Percentiles rank a stretch among this genome's conserved stretches.
These are phyloP conservation scores for Tetrapedia diversipes DNA, from an alignment of 2,888 invertebrate species.

Conservation along the genomic window DNA sequence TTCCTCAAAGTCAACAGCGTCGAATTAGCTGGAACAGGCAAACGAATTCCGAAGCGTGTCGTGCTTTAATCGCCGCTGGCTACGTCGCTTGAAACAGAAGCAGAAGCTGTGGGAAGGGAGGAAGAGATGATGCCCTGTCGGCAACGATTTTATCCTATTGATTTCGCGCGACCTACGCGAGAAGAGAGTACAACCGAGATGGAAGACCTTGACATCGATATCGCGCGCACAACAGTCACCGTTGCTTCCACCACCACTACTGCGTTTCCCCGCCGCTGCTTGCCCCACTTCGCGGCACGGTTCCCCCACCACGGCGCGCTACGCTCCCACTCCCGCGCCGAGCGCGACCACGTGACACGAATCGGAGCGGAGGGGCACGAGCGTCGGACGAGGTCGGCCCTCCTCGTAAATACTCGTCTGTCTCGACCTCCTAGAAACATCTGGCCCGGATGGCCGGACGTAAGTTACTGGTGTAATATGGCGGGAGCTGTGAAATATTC, in stretches of 20 bases:
- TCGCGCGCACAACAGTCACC: conserved; percentile 72
- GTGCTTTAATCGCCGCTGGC: conserved; percentile 24
- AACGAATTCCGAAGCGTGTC: conserved; percentile 24
- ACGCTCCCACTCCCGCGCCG: background rate
- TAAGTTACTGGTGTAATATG: conserved; percentile 76
- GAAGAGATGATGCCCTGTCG: conserved; percentile 56
- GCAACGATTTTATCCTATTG: conserved; percentile 79
- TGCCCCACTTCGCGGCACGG: conserved; percentile 44
- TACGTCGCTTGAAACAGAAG: conserved; percentile 7
- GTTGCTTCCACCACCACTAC: conserved; percentile 21
- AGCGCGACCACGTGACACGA: conserved; percentile 55
- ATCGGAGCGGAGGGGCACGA: conserved; percentile 42
- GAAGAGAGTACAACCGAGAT: conserved; percentile 76
- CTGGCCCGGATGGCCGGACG: conserved; percentile 69
- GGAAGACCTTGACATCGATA: conserved; percentile 80
- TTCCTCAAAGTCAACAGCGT: background rate
- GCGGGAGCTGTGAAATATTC: conserved; percentile 72
- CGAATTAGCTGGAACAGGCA: background rate
- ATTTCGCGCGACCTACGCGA: conserved; percentile 80
- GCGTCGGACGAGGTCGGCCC: conserved; percentile 53
- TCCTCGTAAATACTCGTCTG: conserved; percentile 61
- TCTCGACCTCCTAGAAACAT: conserved; percentile 68
- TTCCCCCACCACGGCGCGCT: conserved; percentile 37
- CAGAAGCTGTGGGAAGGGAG: conserved; percentile 8
- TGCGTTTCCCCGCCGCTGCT: conserved; percentile 37